A percentile compares a stretch with the other conserved stretches of the same genome.
Evolutionary conservation across 1,140 invertebrate species (phyloP).

Genomic region (Dufourea novaeangliae): DNA sequence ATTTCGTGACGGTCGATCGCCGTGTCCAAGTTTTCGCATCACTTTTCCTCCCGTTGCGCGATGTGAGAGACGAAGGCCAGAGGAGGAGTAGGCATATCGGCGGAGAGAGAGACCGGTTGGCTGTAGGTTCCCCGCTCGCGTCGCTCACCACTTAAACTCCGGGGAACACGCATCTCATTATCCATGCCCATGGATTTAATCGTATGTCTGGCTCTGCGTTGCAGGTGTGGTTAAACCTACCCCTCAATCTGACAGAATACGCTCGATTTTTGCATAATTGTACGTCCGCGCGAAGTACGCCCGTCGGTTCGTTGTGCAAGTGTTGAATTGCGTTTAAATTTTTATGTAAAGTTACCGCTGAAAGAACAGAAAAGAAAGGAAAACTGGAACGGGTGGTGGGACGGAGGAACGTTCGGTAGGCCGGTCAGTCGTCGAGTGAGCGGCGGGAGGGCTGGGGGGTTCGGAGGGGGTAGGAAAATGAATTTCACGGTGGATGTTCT

Average conservation of each 20-base stretch:
- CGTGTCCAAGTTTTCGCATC: not conserved
- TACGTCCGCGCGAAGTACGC: constrained; percentile 51
- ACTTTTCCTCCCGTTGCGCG: not conserved
- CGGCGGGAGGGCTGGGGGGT: too few relatives aligned
- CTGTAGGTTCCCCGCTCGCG: constrained; percentile 35
- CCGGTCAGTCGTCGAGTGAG: too few relatives aligned
- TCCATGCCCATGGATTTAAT: constrained; percentile 62
- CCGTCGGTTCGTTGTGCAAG: constrained; percentile 17
- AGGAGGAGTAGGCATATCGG: not conserved
- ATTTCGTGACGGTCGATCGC: constrained; percentile 11
- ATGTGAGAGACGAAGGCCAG: not conserved
- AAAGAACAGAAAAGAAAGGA: not conserved
- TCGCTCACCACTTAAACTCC: constrained; percentile 62
- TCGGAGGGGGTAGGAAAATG: too few relatives aligned
- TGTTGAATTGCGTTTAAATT: constrained; percentile 15
- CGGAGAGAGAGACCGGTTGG: constrained; percentile 43
- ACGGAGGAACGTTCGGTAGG: too few relatives aligned
- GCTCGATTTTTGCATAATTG: constrained; percentile 78
- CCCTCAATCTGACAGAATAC: constrained; percentile 77
- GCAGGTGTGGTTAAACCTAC: constrained; percentile 73
- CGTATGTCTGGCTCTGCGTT: constrained; percentile 64
- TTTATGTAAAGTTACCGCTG: constrained; percentile 5
- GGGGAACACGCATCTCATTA: constrained; percentile 69
- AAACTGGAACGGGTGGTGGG: not conserved
- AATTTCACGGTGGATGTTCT: not conserved